Percentiles rank a stretch among this genome's conserved stretches.
These are phyloP conservation scores for Phthorimaea operculella DNA, from an alignment of 1,140 invertebrate species.

Conservation along the genomic window DNA sequence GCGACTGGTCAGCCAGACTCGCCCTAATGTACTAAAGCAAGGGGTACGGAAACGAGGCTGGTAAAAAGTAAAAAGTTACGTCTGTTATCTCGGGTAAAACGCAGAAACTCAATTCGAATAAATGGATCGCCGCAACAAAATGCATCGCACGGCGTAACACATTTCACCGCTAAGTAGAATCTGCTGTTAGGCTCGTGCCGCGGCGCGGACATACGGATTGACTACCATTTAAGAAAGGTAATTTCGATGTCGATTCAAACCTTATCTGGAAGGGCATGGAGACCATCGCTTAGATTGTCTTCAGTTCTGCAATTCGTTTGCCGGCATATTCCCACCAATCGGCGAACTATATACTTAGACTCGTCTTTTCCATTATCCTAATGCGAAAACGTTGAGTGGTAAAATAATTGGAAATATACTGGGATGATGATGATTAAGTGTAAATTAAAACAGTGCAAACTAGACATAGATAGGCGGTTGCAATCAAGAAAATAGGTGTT, in stretches of 20 bases:
- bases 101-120: not conserved
- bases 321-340: not conserved
- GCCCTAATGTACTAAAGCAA: conserved; percentile 14
- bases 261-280: conserved; percentile 26
- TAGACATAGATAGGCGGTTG: conserved; percentile 36
- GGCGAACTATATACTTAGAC: not conserved
- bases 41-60: conserved; percentile 16
- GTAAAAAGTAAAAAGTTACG: too few relatives aligned
- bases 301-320: conserved; percentile 1
- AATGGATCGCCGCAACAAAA: conserved; percentile 9
- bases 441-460: conserved; percentile 29
- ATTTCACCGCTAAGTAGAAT: conserved; percentile 61
- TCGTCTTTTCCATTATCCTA: not conserved
- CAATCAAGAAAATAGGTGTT: conserved; percentile 47
- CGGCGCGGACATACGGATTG: conserved; percentile 34
- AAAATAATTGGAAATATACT: conserved; percentile 1
- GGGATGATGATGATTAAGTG: conserved; percentile 16
- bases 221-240: conserved; percentile 47
- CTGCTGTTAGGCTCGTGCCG: conserved; percentile 39
- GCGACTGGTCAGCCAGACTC: conserved; percentile 37
- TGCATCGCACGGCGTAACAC: conserved; percentile 37
- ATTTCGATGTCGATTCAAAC: conserved; percentile 28
- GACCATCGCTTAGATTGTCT: conserved; percentile 1
- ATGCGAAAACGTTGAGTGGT: not conserved
- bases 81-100: not conserved